Evolutionary conservation across 1,140 invertebrate species (phyloP).

Genomic region (Bombus picipes): DNA sequence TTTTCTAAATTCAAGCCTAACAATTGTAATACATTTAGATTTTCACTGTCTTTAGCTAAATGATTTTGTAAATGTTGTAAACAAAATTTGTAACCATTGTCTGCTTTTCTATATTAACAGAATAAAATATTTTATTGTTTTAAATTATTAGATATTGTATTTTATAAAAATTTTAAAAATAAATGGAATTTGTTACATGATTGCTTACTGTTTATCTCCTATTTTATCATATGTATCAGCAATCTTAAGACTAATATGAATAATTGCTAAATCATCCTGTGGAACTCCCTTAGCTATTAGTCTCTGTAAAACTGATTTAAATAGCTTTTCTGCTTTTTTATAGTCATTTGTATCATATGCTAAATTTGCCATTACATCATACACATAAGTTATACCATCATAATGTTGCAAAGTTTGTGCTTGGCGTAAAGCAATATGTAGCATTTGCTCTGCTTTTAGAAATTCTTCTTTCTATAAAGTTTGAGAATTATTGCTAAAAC

Average conservation of each 20-base stretch:
- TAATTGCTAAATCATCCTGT: slow-evolving; percentile 88
- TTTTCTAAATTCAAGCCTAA: slow-evolving; percentile 90
- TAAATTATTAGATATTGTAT: slow-evolving; percentile 14
- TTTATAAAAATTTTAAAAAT: slow-evolving; percentile 10
- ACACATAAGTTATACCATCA: slow-evolving; percentile 92
- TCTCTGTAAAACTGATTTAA: slow-evolving; percentile 90
- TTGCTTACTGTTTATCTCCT: slow-evolving; percentile 83
- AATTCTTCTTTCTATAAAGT: slow-evolving; percentile 87
- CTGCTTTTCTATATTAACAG: slow-evolving; percentile 84
- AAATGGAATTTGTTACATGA: slow-evolving; percentile 16
- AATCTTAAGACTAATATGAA: slow-evolving; percentile 91
- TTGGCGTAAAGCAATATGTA: slow-evolving; percentile 91
- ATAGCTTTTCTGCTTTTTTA: slow-evolving; percentile 92
- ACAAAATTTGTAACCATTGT: slow-evolving; percentile 90
- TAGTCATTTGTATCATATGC: slow-evolving; percentile 90
- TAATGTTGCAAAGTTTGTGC: slow-evolving; percentile 90
- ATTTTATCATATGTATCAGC: slow-evolving; percentile 87
- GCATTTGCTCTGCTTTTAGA: slow-evolving; percentile 91
- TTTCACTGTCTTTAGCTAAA: slow-evolving; percentile 81
- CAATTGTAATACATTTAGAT: slow-evolving; percentile 85
- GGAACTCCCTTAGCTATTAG: slow-evolving; percentile 87
- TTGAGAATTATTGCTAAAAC: slow-evolving; percentile 49
- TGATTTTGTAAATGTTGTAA: slow-evolving; percentile 86
- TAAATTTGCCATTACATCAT: slow-evolving; percentile 95
- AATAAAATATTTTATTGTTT: slow-evolving; percentile 33